These are phyloP conservation scores for Danio aesculapii DNA, from an alignment of 2,797 vertebrate genomes.

Conservation along the genomic window DNA sequence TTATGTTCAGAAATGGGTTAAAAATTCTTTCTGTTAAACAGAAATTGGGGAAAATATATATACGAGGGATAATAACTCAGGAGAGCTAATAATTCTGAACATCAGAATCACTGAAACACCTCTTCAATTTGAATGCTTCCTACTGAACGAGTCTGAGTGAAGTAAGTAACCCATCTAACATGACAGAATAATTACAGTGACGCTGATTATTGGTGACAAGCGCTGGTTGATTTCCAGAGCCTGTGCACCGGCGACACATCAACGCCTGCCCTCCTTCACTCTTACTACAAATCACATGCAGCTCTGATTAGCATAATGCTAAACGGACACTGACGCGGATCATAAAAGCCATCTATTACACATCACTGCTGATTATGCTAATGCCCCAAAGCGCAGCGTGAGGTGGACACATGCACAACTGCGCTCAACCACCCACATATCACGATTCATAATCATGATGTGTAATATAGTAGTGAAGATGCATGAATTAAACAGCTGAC, in stretches of 20 bases:
- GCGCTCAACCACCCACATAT: background rate
- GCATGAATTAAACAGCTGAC: constrained; percentile 7
- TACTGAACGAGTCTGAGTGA: background rate
- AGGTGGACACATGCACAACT: background rate
- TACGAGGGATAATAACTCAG: no score
- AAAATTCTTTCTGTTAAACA: no score
- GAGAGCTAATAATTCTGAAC: no score
- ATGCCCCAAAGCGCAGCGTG: constrained; percentile 10
- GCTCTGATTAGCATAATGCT: constrained; percentile 59
- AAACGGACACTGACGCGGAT: constrained; percentile 25
- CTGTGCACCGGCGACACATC: constrained; percentile 65
- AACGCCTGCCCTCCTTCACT: constrained; percentile 63
- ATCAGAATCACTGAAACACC: background rate
- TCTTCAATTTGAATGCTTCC: background rate
- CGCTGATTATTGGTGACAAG: constrained; percentile 70
- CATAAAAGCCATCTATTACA: constrained; percentile 13
- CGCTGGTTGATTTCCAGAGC: constrained; percentile 68
- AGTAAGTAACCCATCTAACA: constrained; percentile 39
- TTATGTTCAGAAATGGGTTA: no score
- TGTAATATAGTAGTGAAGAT: constrained; percentile 9
- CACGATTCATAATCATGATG: constrained; percentile 26
- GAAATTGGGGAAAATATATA: no score
- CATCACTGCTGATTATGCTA: constrained; percentile 36
- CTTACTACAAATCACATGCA: constrained; percentile 65
- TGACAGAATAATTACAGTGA: constrained; percentile 64